phyloP scores from a whole-genome alignment of 2,888 invertebrate species.

The Palloptera scutellata region DNA sequence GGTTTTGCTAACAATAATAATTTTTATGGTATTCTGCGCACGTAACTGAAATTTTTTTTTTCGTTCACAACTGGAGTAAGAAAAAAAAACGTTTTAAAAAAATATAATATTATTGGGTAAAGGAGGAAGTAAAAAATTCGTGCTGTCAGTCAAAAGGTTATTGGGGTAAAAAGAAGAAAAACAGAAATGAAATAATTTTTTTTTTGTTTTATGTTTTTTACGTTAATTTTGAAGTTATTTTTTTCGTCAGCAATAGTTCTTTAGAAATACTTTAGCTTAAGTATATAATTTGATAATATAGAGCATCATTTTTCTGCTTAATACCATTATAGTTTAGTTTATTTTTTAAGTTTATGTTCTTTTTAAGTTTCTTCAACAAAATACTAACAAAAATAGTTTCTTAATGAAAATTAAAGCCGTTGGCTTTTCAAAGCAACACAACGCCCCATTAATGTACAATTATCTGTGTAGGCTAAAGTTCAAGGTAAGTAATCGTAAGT shows the following conservation, averaged over 20 bases:
- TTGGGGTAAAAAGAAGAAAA: constrained; percentile 7
- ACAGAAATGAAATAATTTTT: too few species aligned
- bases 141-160: constrained; percentile 27
- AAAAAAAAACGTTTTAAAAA: background rate
- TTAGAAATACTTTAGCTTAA: too few species aligned
- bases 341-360: background rate
- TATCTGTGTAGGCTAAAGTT: background rate
- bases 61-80: background rate
- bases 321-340: background rate
- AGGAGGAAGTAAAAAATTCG: constrained; percentile 12
- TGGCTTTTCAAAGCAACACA: too few species aligned
- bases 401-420: too few species aligned
- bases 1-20: background rate
- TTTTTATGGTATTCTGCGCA: constrained; percentile 25
- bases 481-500: background rate
- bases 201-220: too few species aligned
- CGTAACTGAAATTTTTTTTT: constrained; percentile 1
- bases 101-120: background rate
- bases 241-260: too few species aligned
- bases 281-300: background rate
- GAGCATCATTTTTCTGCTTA: background rate
- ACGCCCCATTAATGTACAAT: too few species aligned
- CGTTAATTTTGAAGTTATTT: too few species aligned
- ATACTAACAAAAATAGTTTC: background rate
- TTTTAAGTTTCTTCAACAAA: background rate